Evolutionary conservation across 2,113 vertebrate genomes (phyloP), one percentile per base, ranked within the genome.

Genomic region (Silurus asotus): DNA sequence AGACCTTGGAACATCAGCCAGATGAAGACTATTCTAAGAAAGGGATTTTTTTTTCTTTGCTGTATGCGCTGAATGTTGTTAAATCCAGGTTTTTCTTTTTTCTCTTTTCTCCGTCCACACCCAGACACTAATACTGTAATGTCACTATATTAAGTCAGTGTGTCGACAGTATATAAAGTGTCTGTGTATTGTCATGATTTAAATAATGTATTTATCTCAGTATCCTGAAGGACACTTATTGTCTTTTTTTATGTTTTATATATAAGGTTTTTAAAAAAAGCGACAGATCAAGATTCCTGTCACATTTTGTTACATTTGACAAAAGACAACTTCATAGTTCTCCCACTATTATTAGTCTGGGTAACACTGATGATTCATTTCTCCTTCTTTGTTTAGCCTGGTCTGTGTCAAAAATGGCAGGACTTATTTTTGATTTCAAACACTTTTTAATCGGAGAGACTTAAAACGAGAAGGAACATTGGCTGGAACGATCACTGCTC

Each of bases 391-490:
- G 37, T 84, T 84, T 62, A 70, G 56, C 13, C 20, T 76, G 19
- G 55, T 51, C 20, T 84, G 67, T 74, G 45, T n/a, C 28, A 65
- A 74, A 74, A 84, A 49, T 25, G 51, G 51, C 51, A 70, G 49
- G n/a, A 15, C 48, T 53, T 83, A 58, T 83, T 72, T 83, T 83
- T 83, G 53, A 48, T 72, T 37, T 56, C 53, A 59, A 49, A 84
- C 19, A 28, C 37, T 74, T 84, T 84, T 84, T 84, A 75, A 53
- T 75, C n/a, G 51, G 10, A 10, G 45, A 74, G 82, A 23, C 11
- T 10, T 70, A 23, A 74, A 84, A 74, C 61, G 51, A 74, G 53
- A 74, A 58, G 69, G 67, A 74, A 72, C 48, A 49, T 61, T 61
- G 82, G 23, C 28, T 49, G 28, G 55, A 72, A 25, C 28, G 0